phyloP scores from a whole-genome alignment of 1,140 invertebrate genomes.

The Drosophila ficusphila region DNA sequence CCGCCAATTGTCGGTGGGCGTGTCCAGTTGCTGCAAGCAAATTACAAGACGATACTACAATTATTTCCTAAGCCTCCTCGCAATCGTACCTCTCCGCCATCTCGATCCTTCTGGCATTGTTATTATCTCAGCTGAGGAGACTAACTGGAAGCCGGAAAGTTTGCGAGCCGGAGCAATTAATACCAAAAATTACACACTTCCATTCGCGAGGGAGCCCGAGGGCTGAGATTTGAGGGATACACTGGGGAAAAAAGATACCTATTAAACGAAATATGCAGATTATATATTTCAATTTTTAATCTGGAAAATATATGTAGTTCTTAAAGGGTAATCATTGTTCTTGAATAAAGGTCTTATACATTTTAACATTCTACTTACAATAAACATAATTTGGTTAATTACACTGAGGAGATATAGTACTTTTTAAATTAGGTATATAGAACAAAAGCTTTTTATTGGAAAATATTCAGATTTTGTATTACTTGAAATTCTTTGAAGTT shows the following conservation, averaged over 20 bases:
- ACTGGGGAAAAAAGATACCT: neutral
- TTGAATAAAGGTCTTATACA: too few relatives aligned
- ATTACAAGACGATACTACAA: slow-evolving; percentile 77
- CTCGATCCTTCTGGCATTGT: slow-evolving; percentile 45
- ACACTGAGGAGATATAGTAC: too few relatives aligned
- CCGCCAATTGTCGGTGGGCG: slow-evolving; percentile 51
- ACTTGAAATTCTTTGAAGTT: too few relatives aligned
- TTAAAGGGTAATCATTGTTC: too few relatives aligned
- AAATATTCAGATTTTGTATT: too few relatives aligned
- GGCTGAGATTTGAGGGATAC: slow-evolving; percentile 46
- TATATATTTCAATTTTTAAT: too few relatives aligned
- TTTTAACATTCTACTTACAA: too few relatives aligned
- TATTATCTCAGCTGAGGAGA: slow-evolving; percentile 41
- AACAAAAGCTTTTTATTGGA: too few relatives aligned
- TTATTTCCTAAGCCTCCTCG: slow-evolving; percentile 66
- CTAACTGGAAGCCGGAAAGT: slow-evolving; percentile 68
- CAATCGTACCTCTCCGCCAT: neutral
- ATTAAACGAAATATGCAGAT: neutral
- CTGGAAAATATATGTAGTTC: too few relatives aligned
- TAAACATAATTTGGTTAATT: too few relatives aligned
- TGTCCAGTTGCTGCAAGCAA: slow-evolving; percentile 60
- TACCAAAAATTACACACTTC: slow-evolving; percentile 79
- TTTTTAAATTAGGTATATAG: too few relatives aligned
- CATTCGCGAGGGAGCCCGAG: slow-evolving; percentile 29
- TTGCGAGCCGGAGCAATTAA: slow-evolving; percentile 66